A percentile compares a stretch with the other conserved stretches of the same genome.
Conservation (phyloP, 2,113 vertebrate species). For the Scolopax mira region DNA sequence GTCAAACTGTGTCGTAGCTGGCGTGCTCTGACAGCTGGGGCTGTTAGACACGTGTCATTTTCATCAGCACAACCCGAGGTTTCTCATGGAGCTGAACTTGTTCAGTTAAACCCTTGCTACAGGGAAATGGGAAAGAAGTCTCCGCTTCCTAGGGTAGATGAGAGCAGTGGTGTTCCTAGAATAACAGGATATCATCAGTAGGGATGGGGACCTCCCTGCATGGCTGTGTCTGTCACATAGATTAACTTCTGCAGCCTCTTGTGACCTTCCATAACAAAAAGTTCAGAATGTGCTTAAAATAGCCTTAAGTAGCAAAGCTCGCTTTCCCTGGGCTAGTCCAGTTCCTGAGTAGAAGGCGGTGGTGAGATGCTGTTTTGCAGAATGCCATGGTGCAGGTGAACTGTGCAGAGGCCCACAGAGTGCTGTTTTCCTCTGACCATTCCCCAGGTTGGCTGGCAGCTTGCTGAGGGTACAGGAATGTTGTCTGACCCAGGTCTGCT, state of each 20-base stretch:
- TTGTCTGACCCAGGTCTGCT: neutral
- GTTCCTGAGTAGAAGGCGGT: neutral
- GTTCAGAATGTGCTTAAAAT: neutral
- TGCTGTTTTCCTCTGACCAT: neutral
- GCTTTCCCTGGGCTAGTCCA: neutral
- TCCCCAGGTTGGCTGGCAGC: neutral
- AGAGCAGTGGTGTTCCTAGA: neutral
- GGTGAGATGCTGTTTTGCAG: neutral
- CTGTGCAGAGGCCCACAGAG: neutral
- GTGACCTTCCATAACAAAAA: neutral
- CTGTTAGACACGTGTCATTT: neutral
- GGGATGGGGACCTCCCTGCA: neutral
- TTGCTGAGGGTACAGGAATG: neutral
- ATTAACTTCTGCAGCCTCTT: neutral
- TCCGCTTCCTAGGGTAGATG: neutral
- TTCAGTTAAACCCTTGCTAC: neutral
- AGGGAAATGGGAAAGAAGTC: neutral
- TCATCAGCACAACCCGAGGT: neutral
- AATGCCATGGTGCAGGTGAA: neutral
- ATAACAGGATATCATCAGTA: conserved; percentile 4
- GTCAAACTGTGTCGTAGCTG: neutral
- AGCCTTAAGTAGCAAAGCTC: neutral
- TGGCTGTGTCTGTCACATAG: neutral
- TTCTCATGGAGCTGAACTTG: neutral
- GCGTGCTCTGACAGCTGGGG: neutral